A percentile compares a stretch with the other conserved stretches of the same genome.
These are phyloP conservation scores for Colius striatus DNA, from an alignment of 2,113 vertebrate genomes.

Conservation along the genomic window DNA sequence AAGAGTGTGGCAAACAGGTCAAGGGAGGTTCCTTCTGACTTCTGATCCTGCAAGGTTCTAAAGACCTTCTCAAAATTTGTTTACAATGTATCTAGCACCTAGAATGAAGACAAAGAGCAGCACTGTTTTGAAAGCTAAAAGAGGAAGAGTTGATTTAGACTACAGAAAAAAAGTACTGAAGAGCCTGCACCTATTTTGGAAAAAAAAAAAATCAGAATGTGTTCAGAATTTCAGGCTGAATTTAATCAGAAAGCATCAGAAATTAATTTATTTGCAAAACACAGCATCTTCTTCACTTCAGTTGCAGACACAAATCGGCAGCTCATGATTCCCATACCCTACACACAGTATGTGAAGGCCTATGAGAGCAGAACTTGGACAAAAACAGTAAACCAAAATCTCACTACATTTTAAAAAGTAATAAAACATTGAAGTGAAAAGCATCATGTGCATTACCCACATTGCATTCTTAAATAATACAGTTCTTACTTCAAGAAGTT, in stretches of 20 bases:
- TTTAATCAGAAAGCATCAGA: background rate
- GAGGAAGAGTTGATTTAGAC: background rate
- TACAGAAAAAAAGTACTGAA: background rate
- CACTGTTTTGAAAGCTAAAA: background rate
- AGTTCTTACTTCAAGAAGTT: background rate
- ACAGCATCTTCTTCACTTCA: background rate
- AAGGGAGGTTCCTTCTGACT: too few species aligned
- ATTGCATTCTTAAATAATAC: background rate
- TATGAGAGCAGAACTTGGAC: background rate
- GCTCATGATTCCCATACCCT: background rate
- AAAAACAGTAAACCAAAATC: background rate
- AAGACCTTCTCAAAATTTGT: background rate
- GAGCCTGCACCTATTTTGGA: accelerated
- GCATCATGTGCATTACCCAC: background rate
- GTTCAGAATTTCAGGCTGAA: background rate
- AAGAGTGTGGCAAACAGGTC: too few species aligned
- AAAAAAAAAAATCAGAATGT: background rate
- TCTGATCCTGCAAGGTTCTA: background rate
- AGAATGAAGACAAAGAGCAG: background rate
- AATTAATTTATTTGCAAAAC: background rate
- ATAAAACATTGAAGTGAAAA: background rate
- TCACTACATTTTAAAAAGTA: background rate
- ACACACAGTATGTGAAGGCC: background rate
- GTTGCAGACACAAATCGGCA: background rate
- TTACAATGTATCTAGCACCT: background rate